A percentile compares a stretch with the other conserved stretches of the same genome.
Conservation (phyloP, 2,113 vertebrate genomes). For the Pseudorasbora parva region DNA sequence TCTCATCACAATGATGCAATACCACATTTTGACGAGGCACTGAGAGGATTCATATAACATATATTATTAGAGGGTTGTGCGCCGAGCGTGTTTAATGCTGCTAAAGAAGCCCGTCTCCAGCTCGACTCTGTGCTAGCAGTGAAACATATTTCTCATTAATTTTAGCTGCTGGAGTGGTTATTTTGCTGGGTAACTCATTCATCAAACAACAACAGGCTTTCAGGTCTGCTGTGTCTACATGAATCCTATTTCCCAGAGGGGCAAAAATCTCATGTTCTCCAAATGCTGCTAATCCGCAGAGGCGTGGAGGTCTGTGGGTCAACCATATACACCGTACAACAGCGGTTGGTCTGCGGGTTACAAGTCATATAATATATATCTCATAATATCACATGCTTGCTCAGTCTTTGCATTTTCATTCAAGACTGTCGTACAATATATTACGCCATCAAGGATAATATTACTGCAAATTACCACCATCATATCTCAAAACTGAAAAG, state of each 20-base stretch:
- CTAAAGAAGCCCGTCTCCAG: slow-evolving; percentile 39
- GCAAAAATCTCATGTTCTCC: slow-evolving; percentile 13
- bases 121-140: slow-evolving; percentile 40
- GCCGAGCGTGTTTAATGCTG: slow-evolving; percentile 48
- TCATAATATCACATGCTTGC: neutral
- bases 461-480: neutral
- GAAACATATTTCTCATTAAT: slow-evolving; percentile 60
- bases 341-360: neutral
- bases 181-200: slow-evolving; percentile 48
- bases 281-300: slow-evolving; percentile 14
- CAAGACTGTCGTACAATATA: neutral
- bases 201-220: slow-evolving; percentile 51
- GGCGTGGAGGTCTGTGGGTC: neutral
- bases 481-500: neutral
- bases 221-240: slow-evolving; percentile 44
- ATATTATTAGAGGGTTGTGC: slow-evolving; percentile 17
- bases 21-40: slow-evolving; percentile 4
- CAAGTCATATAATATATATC: neutral
- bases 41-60: slow-evolving; percentile 26
- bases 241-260: slow-evolving; percentile 30
- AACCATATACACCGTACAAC: neutral
- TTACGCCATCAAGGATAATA: neutral
- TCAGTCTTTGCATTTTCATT: neutral
- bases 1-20: slow-evolving; percentile 24
- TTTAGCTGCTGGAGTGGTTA: slow-evolving; percentile 49